Evolutionary conservation across 2,888 invertebrate species (phyloP), one percentile per base, ranked within the genome.

Genomic region (Oscheius sp.): DNA sequence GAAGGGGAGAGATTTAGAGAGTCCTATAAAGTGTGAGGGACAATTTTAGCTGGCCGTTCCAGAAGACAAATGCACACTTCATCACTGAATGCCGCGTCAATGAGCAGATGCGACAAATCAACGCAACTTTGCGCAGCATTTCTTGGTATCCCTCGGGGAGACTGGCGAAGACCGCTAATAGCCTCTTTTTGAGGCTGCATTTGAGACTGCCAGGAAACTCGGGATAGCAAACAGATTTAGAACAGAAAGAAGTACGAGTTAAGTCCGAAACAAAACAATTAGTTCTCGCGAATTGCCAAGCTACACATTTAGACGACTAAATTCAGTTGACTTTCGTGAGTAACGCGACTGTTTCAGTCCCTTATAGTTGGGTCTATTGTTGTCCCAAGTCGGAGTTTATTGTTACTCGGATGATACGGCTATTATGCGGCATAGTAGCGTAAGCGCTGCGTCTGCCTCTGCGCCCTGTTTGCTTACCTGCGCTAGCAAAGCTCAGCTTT

Each of bases 371-470:
- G 55, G 23, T 15, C 55, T 17, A 55, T 61, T 45, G 45, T 61
- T 45, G 45, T 27, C n/a, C 27, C 39, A 42, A 17, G 50, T 15
- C 37, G 42, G 25, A 61, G 61, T 45, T 61, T 61, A 61, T 61
- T 61, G 61, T 61, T 61, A 61, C 61, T 61, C 15, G 61, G 61
- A 61, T 61, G 61, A 61, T 61, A 61, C 61, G 61, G 45, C 61
- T 61, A 61, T 61, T 61, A 61, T 61, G 45, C 42, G 61, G 61
- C 61, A 61, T 61, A 61, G 61, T 61, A 61, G 61, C 61, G 45
- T 61, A 61, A 61, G 61, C 61, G 45, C 61, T 61, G 61, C 61
- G 61, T 61, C 61, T 55, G 61, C 45, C n/a, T n/a, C n/a, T 45
- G 45, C 29, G 17, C 61, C 25, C 48, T 64, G 34, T 64, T 64